Conservation (phyloP, 2,113 vertebrate genomes). For the Phyllostomus hastatus region DNA sequence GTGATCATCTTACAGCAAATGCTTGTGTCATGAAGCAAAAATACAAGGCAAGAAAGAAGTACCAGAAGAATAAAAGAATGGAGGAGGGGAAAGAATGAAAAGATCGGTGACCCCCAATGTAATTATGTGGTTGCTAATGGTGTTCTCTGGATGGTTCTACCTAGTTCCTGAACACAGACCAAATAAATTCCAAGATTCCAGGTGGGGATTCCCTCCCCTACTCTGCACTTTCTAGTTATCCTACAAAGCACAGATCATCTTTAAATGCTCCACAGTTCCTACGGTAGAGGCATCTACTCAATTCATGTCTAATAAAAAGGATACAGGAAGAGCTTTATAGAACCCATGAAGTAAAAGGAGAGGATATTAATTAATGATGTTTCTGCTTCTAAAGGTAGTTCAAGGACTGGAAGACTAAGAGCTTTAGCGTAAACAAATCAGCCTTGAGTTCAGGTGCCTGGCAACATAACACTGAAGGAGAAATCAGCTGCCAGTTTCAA, state of each 20-base stretch:
- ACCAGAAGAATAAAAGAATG: not conserved
- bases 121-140: not conserved
- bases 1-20: slow-evolving; percentile 25
- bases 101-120: not conserved
- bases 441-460: slow-evolving; percentile 5
- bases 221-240: not conserved
- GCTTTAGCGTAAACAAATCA: slow-evolving; percentile 24
- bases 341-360: not conserved
- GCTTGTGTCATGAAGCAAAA: not conserved
- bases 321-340: not conserved
- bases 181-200: not conserved
- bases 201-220: not conserved
- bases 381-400: slow-evolving; percentile 10
- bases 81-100: not conserved
- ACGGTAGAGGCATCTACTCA: not conserved
- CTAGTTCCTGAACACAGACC: not conserved
- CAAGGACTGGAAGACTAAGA: slow-evolving; percentile 22
- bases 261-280: not conserved
- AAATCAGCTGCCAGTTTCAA: slow-evolving; percentile 51
- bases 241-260: not conserved
- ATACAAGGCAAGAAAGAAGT: not conserved
- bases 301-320: slow-evolving; percentile 20
- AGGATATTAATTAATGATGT: not conserved
- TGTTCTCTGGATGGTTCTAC: not conserved
- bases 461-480: slow-evolving; percentile 35